Conservation (phyloP, 2,797 vertebrate genomes). For the Lagocephalus sceleratus region DNA sequence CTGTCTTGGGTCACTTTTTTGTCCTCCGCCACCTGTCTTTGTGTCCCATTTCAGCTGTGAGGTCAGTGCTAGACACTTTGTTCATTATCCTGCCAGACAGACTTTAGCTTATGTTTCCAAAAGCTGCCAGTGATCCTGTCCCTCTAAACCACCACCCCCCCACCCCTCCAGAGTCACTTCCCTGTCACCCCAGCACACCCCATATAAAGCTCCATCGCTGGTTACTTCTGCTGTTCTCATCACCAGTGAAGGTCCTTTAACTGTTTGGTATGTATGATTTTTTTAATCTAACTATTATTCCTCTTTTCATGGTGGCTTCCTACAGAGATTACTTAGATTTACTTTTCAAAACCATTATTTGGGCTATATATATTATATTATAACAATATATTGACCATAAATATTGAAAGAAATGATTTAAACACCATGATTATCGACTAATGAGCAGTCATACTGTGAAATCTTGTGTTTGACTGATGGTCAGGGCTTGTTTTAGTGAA, state of each 20-base stretch:
- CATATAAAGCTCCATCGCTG: constrained; percentile 38
- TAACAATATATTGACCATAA: too few species aligned
- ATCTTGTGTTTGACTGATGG: too few species aligned
- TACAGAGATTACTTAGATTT: too few species aligned
- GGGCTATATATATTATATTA: too few species aligned
- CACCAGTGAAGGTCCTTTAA: constrained; percentile 8
- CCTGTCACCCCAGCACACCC: constrained; percentile 20
- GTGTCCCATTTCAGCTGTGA: constrained; percentile 55
- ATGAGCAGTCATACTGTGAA: too few species aligned
- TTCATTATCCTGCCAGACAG: constrained; percentile 48
- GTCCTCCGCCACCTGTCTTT: constrained; percentile 56
- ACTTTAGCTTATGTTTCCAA: constrained; percentile 40
- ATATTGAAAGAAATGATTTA: too few species aligned
- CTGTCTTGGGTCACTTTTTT: constrained; percentile 7
- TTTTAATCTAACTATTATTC: not conserved
- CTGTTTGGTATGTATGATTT: not conserved
- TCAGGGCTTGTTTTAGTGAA: too few species aligned
- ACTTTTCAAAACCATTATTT: too few species aligned
- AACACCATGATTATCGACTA: too few species aligned
- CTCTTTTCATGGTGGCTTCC: too few species aligned
- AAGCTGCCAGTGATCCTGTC: constrained; percentile 48
- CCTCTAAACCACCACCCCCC: not conserved
- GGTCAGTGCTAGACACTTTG: constrained; percentile 45
- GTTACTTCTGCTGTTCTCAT: constrained; percentile 7
- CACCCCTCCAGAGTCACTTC: constrained; percentile 12